phyloP scores from a whole-genome alignment of 92 coral and sea anemone species.

The Parazoanthus darwini region DNA sequence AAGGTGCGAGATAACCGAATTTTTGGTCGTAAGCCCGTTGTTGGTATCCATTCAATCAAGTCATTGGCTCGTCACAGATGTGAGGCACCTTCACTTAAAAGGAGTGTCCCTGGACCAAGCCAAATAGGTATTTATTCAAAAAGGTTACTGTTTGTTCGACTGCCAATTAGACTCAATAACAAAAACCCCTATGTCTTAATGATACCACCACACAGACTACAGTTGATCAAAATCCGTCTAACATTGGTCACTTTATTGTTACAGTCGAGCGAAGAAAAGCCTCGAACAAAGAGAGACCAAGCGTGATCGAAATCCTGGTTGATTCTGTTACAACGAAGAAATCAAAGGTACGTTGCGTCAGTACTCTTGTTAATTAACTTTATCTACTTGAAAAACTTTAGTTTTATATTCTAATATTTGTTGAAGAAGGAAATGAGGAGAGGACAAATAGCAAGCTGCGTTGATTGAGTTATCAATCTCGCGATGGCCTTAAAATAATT shows the following conservation, averaged over 20 bases:
- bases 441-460: too few species aligned
- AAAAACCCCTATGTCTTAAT: not conserved
- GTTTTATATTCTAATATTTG: too few species aligned
- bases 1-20: conserved; percentile 89
- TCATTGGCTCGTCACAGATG: conserved; percentile 73
- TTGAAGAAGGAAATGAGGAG: too few species aligned
- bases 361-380: not conserved
- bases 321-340: conserved; percentile 1
- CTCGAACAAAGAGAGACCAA: not conserved
- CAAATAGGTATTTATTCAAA: not conserved
- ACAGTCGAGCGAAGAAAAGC: not conserved
- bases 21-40: conserved; percentile 93
- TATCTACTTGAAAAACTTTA: too few species aligned
- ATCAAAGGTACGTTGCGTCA: not conserved
- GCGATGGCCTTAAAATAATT: too few species aligned
- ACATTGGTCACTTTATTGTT: not conserved
- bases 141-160: not conserved
- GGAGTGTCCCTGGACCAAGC: conserved; percentile 1
- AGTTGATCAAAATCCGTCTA: not conserved
- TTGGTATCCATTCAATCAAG: conserved; percentile 79
- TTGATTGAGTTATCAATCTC: too few species aligned
- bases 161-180: too few species aligned
- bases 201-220: not conserved
- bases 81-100: conserved; percentile 46
- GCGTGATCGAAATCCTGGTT: not conserved